Evolutionary conservation across 2,797 vertebrate genomes (phyloP), one percentile per base, ranked within the genome.

Genomic region (Channa striata): DNA sequence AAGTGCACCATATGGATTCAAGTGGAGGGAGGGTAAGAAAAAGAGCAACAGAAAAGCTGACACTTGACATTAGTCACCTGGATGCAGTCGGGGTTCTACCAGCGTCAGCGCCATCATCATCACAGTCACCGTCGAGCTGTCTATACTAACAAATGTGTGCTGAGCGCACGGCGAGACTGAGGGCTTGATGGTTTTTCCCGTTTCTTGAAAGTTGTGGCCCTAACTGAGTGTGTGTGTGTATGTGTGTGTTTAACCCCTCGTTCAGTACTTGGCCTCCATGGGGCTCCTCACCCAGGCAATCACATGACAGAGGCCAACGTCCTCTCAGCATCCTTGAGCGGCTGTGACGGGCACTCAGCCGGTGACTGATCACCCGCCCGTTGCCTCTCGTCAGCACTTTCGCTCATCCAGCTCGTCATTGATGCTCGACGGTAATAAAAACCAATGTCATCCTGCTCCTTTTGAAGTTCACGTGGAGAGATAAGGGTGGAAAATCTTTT

Each of bases 271-370:
- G 66, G 56, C 79, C 70, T 62, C 42, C 78, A 81, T 67, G 79
- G 83, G 85, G 83, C 79, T 76, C 59, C 64, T 85, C 80, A 70
- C 85, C 21, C 62, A 72, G 50, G 72, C 79, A 30, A 67, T 84
- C 77, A 83, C 79, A 75, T 81, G 82, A 86, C 89, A 84, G 75
- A 80, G 83, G 82, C 87, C 81, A 72, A 43, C 42, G 84, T 90
- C 91, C 92, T 92, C 87, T 74, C 82, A 54, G 78, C 91, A 90
- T 90, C 92, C 93, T 93, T 93, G 89, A 90, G 86, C 59, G 40
- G 19, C 62, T 53, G 74, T 76, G 85, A 89, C 84, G 86, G 91
- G 90, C 90, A 78, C 57, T 63, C 80, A 83, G 90, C 89, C 91
- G 76, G 70, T 87, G 88, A 92, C 82, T 88, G 85, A 92, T 91